These are phyloP conservation scores for Venturia canescens DNA, from an alignment of 1,140 invertebrate species.

Conservation along the genomic window DNA sequence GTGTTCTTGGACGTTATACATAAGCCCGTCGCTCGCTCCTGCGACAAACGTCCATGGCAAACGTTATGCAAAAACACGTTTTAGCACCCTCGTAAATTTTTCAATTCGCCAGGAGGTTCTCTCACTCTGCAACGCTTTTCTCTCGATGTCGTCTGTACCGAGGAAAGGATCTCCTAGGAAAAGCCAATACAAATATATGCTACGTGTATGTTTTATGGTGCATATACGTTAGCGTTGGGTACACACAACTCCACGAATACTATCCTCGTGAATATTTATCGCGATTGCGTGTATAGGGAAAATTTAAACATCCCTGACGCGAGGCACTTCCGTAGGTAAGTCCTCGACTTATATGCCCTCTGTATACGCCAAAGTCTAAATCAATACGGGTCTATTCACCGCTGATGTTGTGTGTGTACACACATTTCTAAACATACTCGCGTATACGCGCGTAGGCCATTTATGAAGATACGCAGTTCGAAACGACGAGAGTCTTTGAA, in stretches of 20 bases:
- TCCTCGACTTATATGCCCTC: conserved; percentile 5
- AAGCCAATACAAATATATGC: background rate
- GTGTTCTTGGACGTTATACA: background rate
- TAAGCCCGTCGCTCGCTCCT: background rate
- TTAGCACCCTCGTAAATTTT: conserved; percentile 43
- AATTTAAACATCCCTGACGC: conserved; percentile 44
- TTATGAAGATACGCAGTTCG: background rate
- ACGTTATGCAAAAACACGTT: conserved; percentile 44
- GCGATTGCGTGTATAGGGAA: conserved; percentile 43
- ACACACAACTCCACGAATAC: conserved; percentile 35
- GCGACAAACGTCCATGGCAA: conserved; percentile 22
- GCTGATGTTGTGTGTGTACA: conserved; percentile 7
- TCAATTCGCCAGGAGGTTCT: conserved; percentile 15
- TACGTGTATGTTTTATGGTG: background rate
- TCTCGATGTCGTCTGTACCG: background rate
- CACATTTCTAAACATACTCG: background rate
- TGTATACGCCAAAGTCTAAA: conserved; percentile 38
- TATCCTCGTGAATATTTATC: conserved; percentile 45
- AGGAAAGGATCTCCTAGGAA: conserved; percentile 1
- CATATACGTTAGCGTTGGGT: conserved; percentile 19
- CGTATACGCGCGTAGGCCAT: background rate
- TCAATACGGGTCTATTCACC: conserved; percentile 32
- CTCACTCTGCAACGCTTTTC: background rate
- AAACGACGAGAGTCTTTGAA: background rate
- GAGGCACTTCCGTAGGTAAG: conserved; percentile 33